A percentile compares a stretch with the other conserved stretches of the same genome.
phyloP scores from a whole-genome alignment of 2,888 invertebrate genomes.

The Myathropa florea region DNA sequence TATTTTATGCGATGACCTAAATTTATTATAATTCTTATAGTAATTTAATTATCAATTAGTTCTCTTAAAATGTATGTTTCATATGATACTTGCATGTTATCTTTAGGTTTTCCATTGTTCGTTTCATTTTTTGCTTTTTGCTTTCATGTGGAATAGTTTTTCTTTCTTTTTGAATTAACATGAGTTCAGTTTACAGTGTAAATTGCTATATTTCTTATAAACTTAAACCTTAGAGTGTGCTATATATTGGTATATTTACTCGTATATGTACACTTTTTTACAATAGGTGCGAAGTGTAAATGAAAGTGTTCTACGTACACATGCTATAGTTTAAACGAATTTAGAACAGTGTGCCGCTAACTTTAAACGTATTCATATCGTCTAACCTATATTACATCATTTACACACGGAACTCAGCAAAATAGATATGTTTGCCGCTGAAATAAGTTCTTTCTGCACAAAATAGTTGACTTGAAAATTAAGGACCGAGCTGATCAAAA shows the following conservation, averaged over 20 bases:
- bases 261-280: conserved; percentile 46
- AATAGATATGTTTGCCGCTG: conserved; percentile 39
- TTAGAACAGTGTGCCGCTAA: conserved; percentile 21
- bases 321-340: not conserved
- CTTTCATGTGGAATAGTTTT: not conserved
- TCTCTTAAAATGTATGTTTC: not conserved
- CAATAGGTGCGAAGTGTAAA: conserved; percentile 44
- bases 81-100: not conserved
- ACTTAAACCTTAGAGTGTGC: conserved; percentile 24
- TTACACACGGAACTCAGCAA: not conserved
- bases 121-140: conserved; percentile 20
- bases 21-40: conserved; percentile 13
- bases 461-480: not conserved
- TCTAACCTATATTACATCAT: conserved; percentile 39
- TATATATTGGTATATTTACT: not conserved
- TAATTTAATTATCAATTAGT: not conserved
- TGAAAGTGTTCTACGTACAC: conserved; percentile 2
- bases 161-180: conserved; percentile 24
- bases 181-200: conserved; percentile 20
- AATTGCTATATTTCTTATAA: conserved; percentile 23
- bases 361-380: conserved; percentile 4
- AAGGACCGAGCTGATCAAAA: not conserved
- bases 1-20: conserved; percentile 15
- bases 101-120: conserved; percentile 3
- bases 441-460: not conserved